Evolutionary conservation across 1,140 invertebrate genomes (phyloP), one percentile per base, ranked within the genome.

Genomic region (Eriocheir sinensis): DNA sequence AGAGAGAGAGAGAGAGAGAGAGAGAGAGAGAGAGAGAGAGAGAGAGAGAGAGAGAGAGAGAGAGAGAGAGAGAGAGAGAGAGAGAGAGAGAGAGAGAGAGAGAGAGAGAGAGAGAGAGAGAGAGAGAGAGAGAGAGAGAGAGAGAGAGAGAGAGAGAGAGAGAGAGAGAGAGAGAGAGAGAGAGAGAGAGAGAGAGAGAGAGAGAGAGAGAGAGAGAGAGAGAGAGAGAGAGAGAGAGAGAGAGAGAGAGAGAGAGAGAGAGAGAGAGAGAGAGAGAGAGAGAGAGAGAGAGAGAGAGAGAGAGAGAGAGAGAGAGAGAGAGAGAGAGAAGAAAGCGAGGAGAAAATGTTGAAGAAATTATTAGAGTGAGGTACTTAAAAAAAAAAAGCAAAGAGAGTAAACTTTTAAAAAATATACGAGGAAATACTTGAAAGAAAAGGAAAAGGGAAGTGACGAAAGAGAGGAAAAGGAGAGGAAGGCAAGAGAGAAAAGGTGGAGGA

Each of bases 381-480:
- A 72, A n/a, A 21, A 21, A n/a, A 2, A 72, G 60, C 60, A n/a
- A 12, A 21, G 60, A 4, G n/a, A 4, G 27, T 72, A 27, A 72
- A n/a, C n/a, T 72, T 72, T 72, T 72, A 6, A 2, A n/a, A n/a
- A 21, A 72, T n/a, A 72, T n/a, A n/a, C 21, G 60, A 72, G 60
- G 60, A 72, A 72, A 72, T 72, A 21, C n/a, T 72, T 72, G 60
- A 72, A 72, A 72, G 60, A 72, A 72, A 72, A 72, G 60, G 60
- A 38, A 88, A 27, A 44, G 17, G 38, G 41, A 38, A 88, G 44
- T 88, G 38, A 44, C 38, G n/a, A 27, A 40, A 30, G 85, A 44
- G 41, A 88, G 30, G 38, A 40, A 41, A 40, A n/a, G 41, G n/a
- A 40, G 30, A 88, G 41, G 38, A 38, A 30, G 27, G 38, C 4